A percentile compares a stretch with the other conserved stretches of the same genome.
These are phyloP conservation scores for Drosophila tani DNA, from an alignment of 1,140 invertebrate genomes.

Conservation along the genomic window DNA sequence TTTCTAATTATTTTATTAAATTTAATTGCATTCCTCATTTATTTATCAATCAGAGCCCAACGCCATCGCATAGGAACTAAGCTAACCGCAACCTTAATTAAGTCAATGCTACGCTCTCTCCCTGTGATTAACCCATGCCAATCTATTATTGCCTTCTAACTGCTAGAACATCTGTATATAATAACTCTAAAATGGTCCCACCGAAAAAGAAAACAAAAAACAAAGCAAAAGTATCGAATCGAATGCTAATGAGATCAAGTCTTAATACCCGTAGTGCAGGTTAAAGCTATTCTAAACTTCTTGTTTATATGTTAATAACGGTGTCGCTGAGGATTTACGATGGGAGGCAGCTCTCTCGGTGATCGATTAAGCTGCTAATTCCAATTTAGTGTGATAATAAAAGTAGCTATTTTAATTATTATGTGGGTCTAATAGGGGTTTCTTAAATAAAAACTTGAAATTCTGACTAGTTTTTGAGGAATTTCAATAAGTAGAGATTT, in stretches of 20 bases:
- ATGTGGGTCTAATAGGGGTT: not conserved
- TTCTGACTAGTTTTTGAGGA: not conserved
- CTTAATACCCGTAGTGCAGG: conserved; percentile 39
- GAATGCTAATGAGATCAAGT: conserved; percentile 77
- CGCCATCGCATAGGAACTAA: conserved; percentile 29
- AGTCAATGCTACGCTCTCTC: conserved; percentile 17
- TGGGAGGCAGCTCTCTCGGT: conserved; percentile 14
- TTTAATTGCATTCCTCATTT: conserved; percentile 47
- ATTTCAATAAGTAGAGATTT: not conserved
- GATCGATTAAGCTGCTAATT: conserved; percentile 1
- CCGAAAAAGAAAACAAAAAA: conserved; percentile 25
- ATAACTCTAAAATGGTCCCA: conserved; percentile 36
- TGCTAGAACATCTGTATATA: conserved; percentile 54
- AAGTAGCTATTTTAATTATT: conserved; percentile 4
- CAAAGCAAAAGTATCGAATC: conserved; percentile 63
- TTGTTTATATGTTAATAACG: conserved; percentile 35
- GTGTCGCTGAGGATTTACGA: conserved; percentile 16
- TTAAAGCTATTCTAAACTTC: conserved; percentile 37
- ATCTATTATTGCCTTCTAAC: conserved; percentile 42
- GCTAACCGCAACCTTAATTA: conserved; percentile 33
- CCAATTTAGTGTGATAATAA: not conserved
- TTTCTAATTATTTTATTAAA: not conserved
- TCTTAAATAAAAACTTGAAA: not conserved
- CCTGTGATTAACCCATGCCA: conserved; percentile 23
- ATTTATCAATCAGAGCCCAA: conserved; percentile 38